A percentile compares a stretch with the other conserved stretches of the same genome.
Conservation (phyloP, 2,888 invertebrate species). For the Sarcophaga carnaria region DNA sequence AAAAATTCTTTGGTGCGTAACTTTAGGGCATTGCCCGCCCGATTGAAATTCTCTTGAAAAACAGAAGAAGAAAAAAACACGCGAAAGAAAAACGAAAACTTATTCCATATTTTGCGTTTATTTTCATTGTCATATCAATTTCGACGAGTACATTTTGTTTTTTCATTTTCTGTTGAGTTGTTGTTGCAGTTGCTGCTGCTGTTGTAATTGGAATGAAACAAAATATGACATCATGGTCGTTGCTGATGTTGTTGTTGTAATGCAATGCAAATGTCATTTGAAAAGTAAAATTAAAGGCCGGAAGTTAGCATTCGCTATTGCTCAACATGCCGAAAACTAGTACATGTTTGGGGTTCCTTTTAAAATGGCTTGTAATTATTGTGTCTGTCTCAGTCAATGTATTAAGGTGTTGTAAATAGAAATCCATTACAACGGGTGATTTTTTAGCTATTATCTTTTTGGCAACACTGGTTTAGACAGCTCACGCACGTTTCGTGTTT, state of each 20-base stretch:
- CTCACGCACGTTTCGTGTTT: too few relatives aligned
- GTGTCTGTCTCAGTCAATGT: too few relatives aligned
- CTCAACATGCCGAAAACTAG: background rate
- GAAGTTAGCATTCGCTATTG: slow-evolving; percentile 17
- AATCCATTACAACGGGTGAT: too few relatives aligned
- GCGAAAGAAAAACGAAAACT: background rate
- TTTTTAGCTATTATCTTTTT: too few relatives aligned
- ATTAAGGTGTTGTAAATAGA: too few relatives aligned
- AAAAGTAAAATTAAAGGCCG: slow-evolving; percentile 64
- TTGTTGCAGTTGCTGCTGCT: too few relatives aligned
- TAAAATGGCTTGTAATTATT: background rate
- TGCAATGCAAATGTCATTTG: slow-evolving; percentile 65
- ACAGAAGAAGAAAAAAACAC: too few relatives aligned
- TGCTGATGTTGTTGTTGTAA: slow-evolving; percentile 9
- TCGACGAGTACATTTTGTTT: slow-evolving; percentile 1
- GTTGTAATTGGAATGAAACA: too few relatives aligned
- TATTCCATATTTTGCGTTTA: slow-evolving; percentile 61
- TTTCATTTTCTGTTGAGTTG: too few relatives aligned
- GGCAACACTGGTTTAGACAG: too few relatives aligned
- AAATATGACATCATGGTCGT: too few relatives aligned
- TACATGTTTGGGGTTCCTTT: background rate
- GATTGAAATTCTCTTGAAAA: too few relatives aligned
- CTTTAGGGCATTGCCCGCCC: slow-evolving; percentile 54
- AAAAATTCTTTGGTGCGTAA: slow-evolving; percentile 63
- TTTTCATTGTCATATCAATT: slow-evolving; percentile 60